Percentiles rank a stretch among this genome's conserved stretches.
Conservation (phyloP, 2,113 vertebrate species). For the Spheniscus mendiculus region DNA sequence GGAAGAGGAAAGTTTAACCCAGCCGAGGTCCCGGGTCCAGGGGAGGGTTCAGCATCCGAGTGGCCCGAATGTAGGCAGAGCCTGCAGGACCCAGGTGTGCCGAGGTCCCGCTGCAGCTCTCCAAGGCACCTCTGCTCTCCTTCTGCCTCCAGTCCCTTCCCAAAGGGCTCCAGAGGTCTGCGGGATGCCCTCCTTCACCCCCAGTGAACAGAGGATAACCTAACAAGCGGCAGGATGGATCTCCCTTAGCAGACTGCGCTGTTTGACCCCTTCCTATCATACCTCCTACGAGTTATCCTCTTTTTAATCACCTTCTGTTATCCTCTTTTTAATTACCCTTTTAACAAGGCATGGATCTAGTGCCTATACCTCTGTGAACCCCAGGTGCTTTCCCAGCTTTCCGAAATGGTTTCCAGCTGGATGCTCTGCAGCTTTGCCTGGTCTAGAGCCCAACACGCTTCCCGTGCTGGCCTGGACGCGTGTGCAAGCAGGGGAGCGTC, state of each 20-base stretch:
- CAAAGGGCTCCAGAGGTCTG: neutral
- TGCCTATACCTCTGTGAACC: neutral
- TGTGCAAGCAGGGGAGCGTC: neutral
- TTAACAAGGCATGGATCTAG: neutral
- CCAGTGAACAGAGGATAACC: fast-evolving
- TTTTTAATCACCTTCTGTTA: neutral
- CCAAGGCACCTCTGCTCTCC: neutral
- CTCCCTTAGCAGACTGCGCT: neutral
- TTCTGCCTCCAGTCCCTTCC: neutral
- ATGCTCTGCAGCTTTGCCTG: neutral
- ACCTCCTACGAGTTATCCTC: neutral
- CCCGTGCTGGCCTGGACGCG: neutral
- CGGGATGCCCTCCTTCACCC: neutral
- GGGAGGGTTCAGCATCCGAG: neutral
- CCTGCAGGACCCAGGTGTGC: neutral
- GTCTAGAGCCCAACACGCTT: neutral
- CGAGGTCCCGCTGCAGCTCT: neutral
- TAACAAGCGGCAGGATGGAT: neutral
- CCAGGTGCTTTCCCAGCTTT: neutral
- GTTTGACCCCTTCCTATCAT: neutral
- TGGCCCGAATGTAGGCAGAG: neutral
- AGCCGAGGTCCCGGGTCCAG: fast-evolving
- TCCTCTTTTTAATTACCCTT: neutral
- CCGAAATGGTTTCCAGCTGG: neutral
- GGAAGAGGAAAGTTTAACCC: neutral